phyloP scores from a whole-genome alignment of 2,113 vertebrate species.

The Hippocampus abdominalis region DNA sequence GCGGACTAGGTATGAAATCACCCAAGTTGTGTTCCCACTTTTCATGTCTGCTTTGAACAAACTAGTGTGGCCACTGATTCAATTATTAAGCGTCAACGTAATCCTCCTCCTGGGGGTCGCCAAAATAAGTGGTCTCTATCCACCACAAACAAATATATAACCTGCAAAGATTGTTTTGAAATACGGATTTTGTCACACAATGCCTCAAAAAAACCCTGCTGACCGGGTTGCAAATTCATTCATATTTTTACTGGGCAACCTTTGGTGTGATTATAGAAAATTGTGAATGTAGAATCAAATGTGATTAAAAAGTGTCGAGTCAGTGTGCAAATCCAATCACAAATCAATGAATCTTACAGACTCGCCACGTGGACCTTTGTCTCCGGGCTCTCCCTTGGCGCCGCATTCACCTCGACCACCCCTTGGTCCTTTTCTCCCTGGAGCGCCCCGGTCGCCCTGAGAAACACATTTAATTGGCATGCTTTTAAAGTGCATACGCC shows the following conservation, averaged over 20 bases:
- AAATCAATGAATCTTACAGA: conserved; percentile 68
- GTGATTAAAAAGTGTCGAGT: neutral
- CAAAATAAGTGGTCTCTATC: too few species aligned
- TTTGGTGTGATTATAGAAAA: neutral
- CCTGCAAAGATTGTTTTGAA: neutral
- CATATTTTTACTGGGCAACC: neutral
- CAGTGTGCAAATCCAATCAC: neutral
- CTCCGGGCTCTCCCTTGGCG: conserved; percentile 79
- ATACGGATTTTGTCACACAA: neutral
- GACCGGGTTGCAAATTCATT: neutral
- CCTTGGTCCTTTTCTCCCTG: conserved; percentile 78
- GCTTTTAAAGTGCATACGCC: neutral
- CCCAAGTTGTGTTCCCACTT: too few species aligned
- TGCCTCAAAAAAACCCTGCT: neutral
- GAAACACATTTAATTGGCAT: neutral
- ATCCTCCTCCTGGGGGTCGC: too few species aligned
- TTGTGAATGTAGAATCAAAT: neutral
- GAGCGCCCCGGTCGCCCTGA: conserved; percentile 86
- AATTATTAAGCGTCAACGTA: too few species aligned
- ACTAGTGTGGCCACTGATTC: too few species aligned
- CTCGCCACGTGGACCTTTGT: conserved; percentile 81
- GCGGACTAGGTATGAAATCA: too few species aligned
- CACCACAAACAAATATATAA: too few species aligned
- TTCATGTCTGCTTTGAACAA: too few species aligned
- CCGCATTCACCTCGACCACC: conserved; percentile 90